phyloP scores from a whole-genome alignment of 1,140 invertebrate genomes.

The Meloidogyne exigua region DNA sequence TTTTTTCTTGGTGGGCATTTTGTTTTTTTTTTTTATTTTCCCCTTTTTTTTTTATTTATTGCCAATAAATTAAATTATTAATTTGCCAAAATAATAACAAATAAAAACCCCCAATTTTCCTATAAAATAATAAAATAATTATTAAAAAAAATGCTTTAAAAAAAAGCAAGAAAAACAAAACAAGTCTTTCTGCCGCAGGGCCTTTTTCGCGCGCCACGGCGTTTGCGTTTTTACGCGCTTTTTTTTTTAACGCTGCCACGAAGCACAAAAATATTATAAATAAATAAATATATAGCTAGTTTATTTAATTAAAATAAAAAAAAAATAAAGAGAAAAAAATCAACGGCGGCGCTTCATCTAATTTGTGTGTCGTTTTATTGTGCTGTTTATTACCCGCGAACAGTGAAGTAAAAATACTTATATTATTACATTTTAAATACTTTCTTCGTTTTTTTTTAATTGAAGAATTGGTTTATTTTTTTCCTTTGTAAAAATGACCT shows the following conservation, averaged over 20 bases:
- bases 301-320: not conserved
- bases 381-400: not conserved
- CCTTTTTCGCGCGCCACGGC: not conserved
- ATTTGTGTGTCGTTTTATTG: too few relatives aligned
- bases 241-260: not conserved
- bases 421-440: not conserved
- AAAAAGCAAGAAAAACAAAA: not conserved
- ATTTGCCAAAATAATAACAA: not conserved
- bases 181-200: not conserved
- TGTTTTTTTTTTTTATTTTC: not conserved
- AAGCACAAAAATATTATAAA: not conserved
- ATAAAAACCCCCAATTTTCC: not conserved
- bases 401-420: not conserved
- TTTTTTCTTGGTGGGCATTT: too few relatives aligned
- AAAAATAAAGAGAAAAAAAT: not conserved
- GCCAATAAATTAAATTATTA: not conserved
- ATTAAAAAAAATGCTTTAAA: not conserved
- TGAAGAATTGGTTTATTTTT: not conserved
- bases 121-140: not conserved
- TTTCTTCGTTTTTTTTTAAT: not conserved
- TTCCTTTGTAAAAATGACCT: not conserved
- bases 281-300: not conserved
- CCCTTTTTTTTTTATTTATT: not conserved
- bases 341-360: not conserved
- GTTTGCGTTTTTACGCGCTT: not conserved